Evolutionary conservation across 2,888 invertebrate genomes (phyloP).

Genomic region (Torymus aiolomorphi): DNA sequence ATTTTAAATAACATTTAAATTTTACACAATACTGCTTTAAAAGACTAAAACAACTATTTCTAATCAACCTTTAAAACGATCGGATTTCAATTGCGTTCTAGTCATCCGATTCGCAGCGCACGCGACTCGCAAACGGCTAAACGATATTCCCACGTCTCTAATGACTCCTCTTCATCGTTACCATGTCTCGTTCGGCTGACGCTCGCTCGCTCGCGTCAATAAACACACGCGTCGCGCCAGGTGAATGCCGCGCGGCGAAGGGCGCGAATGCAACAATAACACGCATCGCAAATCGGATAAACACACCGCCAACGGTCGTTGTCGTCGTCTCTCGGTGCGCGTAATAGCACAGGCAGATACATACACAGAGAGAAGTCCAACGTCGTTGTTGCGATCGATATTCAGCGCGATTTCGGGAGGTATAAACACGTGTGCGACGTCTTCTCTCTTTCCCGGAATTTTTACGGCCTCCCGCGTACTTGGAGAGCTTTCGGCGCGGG

Average conservation of each 20-base stretch:
- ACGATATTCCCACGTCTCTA: not conserved
- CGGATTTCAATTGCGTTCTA: too few species aligned
- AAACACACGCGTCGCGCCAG: constrained; percentile 34
- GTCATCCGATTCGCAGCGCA: too few species aligned
- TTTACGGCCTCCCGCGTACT: constrained; percentile 2
- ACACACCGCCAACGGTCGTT: too few species aligned
- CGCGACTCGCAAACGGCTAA: too few species aligned
- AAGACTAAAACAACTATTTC: too few species aligned
- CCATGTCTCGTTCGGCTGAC: not conserved
- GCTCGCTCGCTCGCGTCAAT: constrained; percentile 24
- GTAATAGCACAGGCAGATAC: not conserved
- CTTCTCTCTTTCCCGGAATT: constrained; percentile 29
- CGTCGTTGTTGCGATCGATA: not conserved
- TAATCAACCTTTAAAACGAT: too few species aligned
- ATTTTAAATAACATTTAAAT: too few species aligned
- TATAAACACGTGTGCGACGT: too few species aligned
- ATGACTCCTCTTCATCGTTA: not conserved
- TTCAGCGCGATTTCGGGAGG: constrained; percentile 19
- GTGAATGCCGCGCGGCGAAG: constrained; percentile 38
- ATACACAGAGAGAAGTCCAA: not conserved
- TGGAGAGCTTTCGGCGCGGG: too few species aligned
- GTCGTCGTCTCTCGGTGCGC: not conserved
- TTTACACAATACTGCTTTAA: too few species aligned
- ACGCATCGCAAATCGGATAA: constrained; percentile 3
- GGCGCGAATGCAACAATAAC: constrained; percentile 51